Conservation (phyloP, 2,888 invertebrate genomes). For the Aradus depressus region DNA sequence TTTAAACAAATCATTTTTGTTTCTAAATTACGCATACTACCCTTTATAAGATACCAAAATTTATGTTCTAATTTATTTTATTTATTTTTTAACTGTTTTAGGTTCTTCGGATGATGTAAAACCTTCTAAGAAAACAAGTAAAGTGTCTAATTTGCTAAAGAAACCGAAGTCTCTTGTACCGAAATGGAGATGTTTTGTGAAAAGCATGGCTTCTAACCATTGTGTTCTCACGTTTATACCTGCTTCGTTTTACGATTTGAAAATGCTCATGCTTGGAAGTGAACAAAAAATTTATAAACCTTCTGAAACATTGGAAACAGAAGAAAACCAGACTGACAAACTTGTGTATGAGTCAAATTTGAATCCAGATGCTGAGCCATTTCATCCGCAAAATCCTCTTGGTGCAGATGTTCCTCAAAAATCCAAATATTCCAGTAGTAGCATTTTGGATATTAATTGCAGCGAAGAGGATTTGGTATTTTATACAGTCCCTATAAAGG, state of each 20-base stretch:
- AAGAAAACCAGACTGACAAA: slow-evolving; percentile 6
- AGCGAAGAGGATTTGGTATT: slow-evolving; percentile 22
- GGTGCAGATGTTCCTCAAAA: background rate
- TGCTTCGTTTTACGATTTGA: slow-evolving; percentile 42
- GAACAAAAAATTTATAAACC: slow-evolving; percentile 26
- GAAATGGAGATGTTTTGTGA: slow-evolving; percentile 56
- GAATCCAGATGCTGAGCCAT: slow-evolving; percentile 25
- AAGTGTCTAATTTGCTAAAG: slow-evolving; percentile 7
- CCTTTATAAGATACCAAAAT: too few species aligned
- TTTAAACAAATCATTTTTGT: too few species aligned
- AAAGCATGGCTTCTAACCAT: slow-evolving; percentile 48
- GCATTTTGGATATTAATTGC: slow-evolving; percentile 14
- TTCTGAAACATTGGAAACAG: slow-evolving; percentile 12
- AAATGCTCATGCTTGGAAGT: slow-evolving; percentile 32
- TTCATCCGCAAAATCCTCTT: slow-evolving; percentile 10
- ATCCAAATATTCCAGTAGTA: slow-evolving; percentile 22
- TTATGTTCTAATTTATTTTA: background rate
- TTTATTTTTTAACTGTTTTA: background rate
- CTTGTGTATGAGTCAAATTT: slow-evolving; percentile 20
- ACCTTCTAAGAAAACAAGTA: slow-evolving; percentile 8
- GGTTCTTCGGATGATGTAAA: slow-evolving; percentile 19
- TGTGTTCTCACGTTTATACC: slow-evolving; percentile 56
- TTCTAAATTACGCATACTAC: too few species aligned
- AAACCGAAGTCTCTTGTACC: slow-evolving; percentile 18
- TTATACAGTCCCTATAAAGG: slow-evolving; percentile 19